Evolutionary conservation across 2,888 invertebrate species (phyloP).

Genomic region (Agapostemon virescens): DNA sequence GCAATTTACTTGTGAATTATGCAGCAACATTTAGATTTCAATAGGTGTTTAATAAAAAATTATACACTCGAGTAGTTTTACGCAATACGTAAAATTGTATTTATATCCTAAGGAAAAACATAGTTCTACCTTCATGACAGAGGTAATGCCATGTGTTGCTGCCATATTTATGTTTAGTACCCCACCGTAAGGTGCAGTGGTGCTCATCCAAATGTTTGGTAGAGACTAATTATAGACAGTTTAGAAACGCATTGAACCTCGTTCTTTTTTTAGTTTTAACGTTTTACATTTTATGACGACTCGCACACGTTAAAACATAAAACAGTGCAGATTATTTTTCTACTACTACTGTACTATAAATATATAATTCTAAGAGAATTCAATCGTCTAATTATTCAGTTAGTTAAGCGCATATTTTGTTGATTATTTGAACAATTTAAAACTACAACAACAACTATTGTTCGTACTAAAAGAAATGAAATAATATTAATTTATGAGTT

Average conservation of each 20-base stretch:
- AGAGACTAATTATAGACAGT: constrained; percentile 30
- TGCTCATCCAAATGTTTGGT: constrained; percentile 27
- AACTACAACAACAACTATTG: too few species aligned
- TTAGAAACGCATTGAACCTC: not conserved
- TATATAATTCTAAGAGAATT: not conserved
- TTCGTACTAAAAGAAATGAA: too few species aligned
- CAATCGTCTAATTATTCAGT: not conserved
- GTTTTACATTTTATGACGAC: too few species aligned
- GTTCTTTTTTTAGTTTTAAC: not conserved
- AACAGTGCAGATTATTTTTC: constrained; percentile 5
- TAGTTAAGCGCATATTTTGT: too few species aligned
- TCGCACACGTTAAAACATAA: not conserved
- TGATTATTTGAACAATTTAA: too few species aligned
- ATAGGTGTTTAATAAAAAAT: not conserved
- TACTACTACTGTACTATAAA: not conserved
- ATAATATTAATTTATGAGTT: too few species aligned
- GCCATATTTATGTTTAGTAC: constrained; percentile 12
- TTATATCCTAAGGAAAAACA: not conserved
- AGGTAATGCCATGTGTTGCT: constrained; percentile 2
- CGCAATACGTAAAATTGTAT: not conserved
- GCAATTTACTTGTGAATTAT: too few species aligned
- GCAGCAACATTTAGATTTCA: not conserved
- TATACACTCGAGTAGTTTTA: not conserved
- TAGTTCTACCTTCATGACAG: not conserved
- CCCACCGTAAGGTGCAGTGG: constrained; percentile 4